phyloP scores from a whole-genome alignment of 2,888 invertebrate genomes.

The Flabesymbios commensalis region DNA sequence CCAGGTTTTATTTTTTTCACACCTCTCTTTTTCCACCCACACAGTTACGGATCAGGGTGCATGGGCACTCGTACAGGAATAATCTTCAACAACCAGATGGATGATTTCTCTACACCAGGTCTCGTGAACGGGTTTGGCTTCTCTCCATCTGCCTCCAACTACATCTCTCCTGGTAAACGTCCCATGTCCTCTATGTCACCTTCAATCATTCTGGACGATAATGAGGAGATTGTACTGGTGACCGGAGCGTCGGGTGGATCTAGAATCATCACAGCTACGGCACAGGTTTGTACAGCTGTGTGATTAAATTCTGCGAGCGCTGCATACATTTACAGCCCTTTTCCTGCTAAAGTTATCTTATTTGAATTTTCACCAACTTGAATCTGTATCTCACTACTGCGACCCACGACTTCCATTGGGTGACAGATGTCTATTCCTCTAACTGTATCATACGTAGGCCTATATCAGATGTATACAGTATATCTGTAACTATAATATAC shows the following conservation, averaged over 20 bases:
- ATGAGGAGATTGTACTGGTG: conserved; percentile 71
- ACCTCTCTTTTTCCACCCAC: too few relatives aligned
- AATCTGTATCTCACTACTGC: too few relatives aligned
- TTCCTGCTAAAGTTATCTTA: too few relatives aligned
- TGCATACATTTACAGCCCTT: too few relatives aligned
- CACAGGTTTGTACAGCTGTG: conserved; percentile 66
- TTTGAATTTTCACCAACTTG: too few relatives aligned
- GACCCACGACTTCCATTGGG: too few relatives aligned
- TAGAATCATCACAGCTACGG: conserved; percentile 81
- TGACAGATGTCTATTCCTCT: too few relatives aligned
- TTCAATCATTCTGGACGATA: conserved; percentile 74
- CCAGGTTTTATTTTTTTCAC: too few relatives aligned
- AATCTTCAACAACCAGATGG: conserved; percentile 30
- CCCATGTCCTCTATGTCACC: conserved; percentile 93
- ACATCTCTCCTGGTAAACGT: conserved; percentile 78
- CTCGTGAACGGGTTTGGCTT: conserved; percentile 57
- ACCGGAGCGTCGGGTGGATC: conserved; percentile 90
- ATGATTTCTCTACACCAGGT: conserved; percentile 32
- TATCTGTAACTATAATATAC: too few relatives aligned
- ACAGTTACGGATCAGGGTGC: conserved; percentile 77
- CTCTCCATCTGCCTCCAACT: conserved; percentile 79
- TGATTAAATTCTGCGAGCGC: background rate
- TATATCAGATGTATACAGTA: too few relatives aligned
- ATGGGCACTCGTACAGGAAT: conserved; percentile 69
- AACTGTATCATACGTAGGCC: too few relatives aligned